Base-by-base conservation (phyloP, 2,888 invertebrate species). In the Volucella bombylans region DNA sequence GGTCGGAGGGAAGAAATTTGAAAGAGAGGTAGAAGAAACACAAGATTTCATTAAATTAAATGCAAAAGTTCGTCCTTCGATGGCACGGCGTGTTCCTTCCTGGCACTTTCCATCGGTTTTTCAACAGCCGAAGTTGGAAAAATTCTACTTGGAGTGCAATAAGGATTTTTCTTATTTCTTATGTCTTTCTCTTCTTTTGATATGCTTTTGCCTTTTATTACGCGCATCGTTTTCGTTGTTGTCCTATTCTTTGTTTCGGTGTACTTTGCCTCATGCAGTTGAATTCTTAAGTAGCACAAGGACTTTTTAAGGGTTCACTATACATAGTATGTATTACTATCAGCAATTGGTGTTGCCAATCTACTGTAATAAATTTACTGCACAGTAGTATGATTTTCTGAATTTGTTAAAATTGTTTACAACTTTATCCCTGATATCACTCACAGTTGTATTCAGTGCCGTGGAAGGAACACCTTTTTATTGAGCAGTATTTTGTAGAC, bases 221-320 rank as follows among this genome's bases (percentile, higher is more conserved):
- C 65, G 74, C 65, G 64, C 57, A 69, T 38, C 45, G 68, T 69
- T 62, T 43, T 47, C 69, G 57, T 74, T 69, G n/a, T 83, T 31
- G 31, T 31, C 6, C 31, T 31, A 31, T 31, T 31, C 31, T 31
- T 79, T 79, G 79, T 83, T 74, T 69, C 41, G 59, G 43, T 59
- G 73, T 78, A 62, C 55, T 72, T 64, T 68, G 79, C 76, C 76
- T 81, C 76, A 81, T 85, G 85, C 85, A 85, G 85, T 76, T 76
- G 85, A 81, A 81, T 85, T 81, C 62, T 79, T 80, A 74, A 83
- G 74, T 83, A 83, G 79, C 68, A 80, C 80, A 83, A 83, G 83
- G 83, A 83, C 80, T 82, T 68, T 52, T 62, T 45, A 69, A 31
- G 15, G 64, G 39, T 39, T 50, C 65, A 62, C 31, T 10, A 50